These are phyloP conservation scores for Pyralis farinalis DNA, from an alignment of 2,888 invertebrate genomes.

Conservation along the genomic window DNA sequence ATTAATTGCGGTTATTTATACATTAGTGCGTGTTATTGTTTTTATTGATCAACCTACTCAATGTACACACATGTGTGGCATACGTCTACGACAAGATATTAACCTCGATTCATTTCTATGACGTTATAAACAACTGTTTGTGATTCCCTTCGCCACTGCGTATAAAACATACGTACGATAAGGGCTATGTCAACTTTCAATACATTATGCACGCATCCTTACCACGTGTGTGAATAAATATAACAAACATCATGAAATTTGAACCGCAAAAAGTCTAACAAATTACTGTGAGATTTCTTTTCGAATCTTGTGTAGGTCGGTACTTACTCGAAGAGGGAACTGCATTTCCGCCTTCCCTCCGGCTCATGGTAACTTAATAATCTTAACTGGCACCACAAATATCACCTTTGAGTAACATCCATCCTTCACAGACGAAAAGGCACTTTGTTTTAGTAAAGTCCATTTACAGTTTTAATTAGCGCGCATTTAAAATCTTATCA, in stretches of 20 bases:
- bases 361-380: slow-evolving; percentile 73
- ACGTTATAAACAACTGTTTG: slow-evolving; percentile 65
- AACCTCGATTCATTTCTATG: slow-evolving; percentile 76
- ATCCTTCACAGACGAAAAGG: slow-evolving; percentile 56
- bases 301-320: slow-evolving; percentile 34
- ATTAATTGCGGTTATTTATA: slow-evolving; percentile 48
- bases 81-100: slow-evolving; percentile 62
- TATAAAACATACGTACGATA: slow-evolving; percentile 65
- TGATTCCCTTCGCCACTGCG: slow-evolving; percentile 59
- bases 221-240: slow-evolving; percentile 32
- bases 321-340: slow-evolving; percentile 78
- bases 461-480: slow-evolving; percentile 40
- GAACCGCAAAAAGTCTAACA: slow-evolving; percentile 18
- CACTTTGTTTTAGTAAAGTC: slow-evolving; percentile 53
- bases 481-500: slow-evolving; percentile 53
- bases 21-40: slow-evolving; percentile 57
- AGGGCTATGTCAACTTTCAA: slow-evolving; percentile 50
- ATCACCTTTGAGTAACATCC: slow-evolving; percentile 70
- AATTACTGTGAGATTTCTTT: slow-evolving; percentile 23
- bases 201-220: slow-evolving; percentile 27
- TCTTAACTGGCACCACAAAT: slow-evolving; percentile 63
- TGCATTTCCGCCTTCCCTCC: slow-evolving; percentile 78
- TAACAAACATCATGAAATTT: slow-evolving; percentile 19
- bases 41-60: slow-evolving; percentile 59
- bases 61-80: slow-evolving; percentile 75